Evolutionary conservation across 2,797 vertebrate species (phyloP).

Genomic region (Neostethus bicornis): DNA sequence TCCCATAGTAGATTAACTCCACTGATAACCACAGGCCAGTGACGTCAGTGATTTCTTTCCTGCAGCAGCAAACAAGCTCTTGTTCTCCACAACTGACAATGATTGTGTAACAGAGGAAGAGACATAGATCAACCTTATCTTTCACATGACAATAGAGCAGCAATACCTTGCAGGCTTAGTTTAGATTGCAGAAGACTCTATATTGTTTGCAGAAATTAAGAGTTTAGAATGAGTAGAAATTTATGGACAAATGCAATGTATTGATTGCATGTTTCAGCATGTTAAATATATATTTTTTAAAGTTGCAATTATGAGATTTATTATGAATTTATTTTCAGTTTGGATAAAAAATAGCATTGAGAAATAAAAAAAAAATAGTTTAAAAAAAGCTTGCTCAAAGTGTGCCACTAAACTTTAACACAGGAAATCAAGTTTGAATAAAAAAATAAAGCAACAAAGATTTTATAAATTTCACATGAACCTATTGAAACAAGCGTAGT

Average conservation of each 20-base stretch:
- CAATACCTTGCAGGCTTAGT: slow-evolving; percentile 4
- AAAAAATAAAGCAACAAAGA: neutral
- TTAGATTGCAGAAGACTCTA: neutral
- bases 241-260: neutral
- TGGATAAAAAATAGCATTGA: too few species aligned
- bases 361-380: too few species aligned
- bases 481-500: neutral
- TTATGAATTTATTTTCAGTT: neutral
- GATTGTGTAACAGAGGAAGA: slow-evolving; percentile 16
- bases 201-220: neutral
- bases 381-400: too few species aligned
- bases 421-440: neutral
- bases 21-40: slow-evolving; percentile 70
- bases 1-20: slow-evolving; percentile 75
- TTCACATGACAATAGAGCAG: slow-evolving; percentile 21
- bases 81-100: slow-evolving; percentile 23
- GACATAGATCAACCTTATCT: slow-evolving; percentile 22
- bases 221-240: neutral
- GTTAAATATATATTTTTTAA: neutral
- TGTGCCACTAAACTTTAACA: neutral
- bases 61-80: slow-evolving; percentile 24
- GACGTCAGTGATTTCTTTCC: slow-evolving; percentile 67
- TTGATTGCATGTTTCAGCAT: neutral
- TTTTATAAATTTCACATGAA: neutral
- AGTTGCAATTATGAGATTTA: neutral